phyloP scores from a whole-genome alignment of 2,888 invertebrate species.

The Dromius quadrimaculatus region DNA sequence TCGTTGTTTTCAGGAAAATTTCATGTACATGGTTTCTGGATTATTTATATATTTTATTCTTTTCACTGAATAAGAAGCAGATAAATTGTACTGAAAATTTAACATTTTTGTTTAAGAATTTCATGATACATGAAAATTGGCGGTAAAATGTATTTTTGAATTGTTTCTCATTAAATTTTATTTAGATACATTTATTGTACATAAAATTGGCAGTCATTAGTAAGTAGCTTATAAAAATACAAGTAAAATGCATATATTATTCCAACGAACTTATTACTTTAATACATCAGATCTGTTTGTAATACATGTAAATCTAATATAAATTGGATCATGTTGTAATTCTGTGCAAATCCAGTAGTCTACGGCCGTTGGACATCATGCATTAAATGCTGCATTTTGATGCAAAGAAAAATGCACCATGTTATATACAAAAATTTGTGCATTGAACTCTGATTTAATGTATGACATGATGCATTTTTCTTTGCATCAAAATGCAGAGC shows the following conservation, averaged over 20 bases:
- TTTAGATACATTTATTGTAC: slow-evolving; percentile 33
- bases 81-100: no score
- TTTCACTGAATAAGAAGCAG: no score
- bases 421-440: no score
- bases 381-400: no score
- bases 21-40: neutral
- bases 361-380: no score
- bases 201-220: slow-evolving; percentile 51
- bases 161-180: slow-evolving; percentile 16
- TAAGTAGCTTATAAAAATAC: slow-evolving; percentile 46
- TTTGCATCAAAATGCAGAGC: no score
- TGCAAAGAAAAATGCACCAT: no score
- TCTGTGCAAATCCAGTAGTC: no score
- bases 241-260: slow-evolving; percentile 31
- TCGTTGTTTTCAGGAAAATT: neutral
- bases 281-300: slow-evolving; percentile 16
- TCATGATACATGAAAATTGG: neutral
- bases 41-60: no score
- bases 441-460: no score
- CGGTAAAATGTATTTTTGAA: neutral
- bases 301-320: slow-evolving; percentile 30
- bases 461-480: no score
- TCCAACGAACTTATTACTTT: neutral
- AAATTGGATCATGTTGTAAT: no score
- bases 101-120: neutral